Base-by-base conservation (phyloP, 2,888 invertebrate genomes). In the Trichacis sp. region DNA sequence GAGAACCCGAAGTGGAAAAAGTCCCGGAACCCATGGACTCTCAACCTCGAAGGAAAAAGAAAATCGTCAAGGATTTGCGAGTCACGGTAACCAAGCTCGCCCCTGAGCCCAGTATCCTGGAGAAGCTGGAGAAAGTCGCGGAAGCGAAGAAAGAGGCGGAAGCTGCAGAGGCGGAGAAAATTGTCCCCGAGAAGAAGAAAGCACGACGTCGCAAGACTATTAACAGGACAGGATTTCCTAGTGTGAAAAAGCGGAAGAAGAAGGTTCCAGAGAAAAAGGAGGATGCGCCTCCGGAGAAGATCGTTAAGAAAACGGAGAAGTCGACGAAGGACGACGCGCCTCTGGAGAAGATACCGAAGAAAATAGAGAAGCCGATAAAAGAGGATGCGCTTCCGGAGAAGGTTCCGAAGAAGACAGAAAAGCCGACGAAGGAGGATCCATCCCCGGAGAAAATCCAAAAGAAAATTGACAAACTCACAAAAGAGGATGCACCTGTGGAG, bases 141-240 rank as follows among this genome's bases (percentile, higher is more conserved):
- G 74, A 77, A 2, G 9, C 19, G 42, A 55, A 33, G 17, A 70
- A 69, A 20, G 71, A 71, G 47, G 9, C 24, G 3, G 71, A 71
- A 17, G 46, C 33, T 12, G n/a, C 6, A 8, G 9, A 9, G n/a
- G 17, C 11, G 0, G 68, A 59, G 6, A 72, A n/a, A n/a, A n/a
- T n/a, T 5, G 24, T 8, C 8, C 24, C 24, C 8, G 24, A 8
- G 8, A 71, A 58, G 5, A 46, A 4, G n/a, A 88, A 87, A 69
- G 83, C 86, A 6, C 81, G 88, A 14, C 88, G 93, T 72, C 88
- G 94, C 38, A 92, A 94, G 80, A 90, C 93, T 15, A 91, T 93
- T 40, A 95, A 95, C 79, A 88, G 94, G 73, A 95, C 95, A 14
- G 96, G 96, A 2, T 96, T 96, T 81, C 96, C 96, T 0, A 93